Percentiles rank a stretch among this genome's conserved stretches.
Evolutionary conservation across 2,797 vertebrate genomes (phyloP).

Genomic region (Mus caroli): DNA sequence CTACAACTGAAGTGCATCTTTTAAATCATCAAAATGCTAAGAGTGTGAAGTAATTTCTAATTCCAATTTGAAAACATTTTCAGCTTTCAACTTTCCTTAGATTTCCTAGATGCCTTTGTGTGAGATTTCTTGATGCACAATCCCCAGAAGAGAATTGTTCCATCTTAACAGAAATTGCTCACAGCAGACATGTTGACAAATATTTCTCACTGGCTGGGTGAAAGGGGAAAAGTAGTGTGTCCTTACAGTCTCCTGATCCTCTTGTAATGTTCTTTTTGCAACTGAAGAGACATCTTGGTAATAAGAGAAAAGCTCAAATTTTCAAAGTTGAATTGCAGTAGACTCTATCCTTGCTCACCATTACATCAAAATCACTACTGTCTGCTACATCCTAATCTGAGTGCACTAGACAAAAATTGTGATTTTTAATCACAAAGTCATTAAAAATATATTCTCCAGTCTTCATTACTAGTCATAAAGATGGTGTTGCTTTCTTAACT

Average conservation of each 20-base stretch:
- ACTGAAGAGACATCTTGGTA: constrained; percentile 52
- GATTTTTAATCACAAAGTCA: constrained; percentile 54
- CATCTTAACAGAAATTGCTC: constrained; percentile 60
- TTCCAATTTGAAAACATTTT: constrained; percentile 50
- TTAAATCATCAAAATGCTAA: constrained; percentile 48
- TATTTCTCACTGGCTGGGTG: constrained; percentile 35
- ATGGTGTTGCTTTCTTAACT: constrained; percentile 58
- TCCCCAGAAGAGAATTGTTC: constrained; percentile 58
- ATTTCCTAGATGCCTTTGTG: constrained; percentile 54
- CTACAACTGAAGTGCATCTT: background rate
- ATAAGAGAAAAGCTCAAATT: constrained; percentile 47
- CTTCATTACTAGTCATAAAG: constrained; percentile 59
- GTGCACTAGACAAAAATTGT: constrained; percentile 42
- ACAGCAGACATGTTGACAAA: constrained; percentile 39
- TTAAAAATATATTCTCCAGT: constrained; percentile 63
- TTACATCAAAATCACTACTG: constrained; percentile 3
- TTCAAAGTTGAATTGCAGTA: constrained; percentile 54
- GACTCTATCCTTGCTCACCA: constrained; percentile 17
- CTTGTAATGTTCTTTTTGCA: constrained; percentile 28
- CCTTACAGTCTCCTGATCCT: background rate
- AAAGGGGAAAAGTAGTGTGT: constrained; percentile 1
- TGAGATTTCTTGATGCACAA: constrained; percentile 59
- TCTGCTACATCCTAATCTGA: background rate
- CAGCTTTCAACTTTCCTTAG: constrained; percentile 62
- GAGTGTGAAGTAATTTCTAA: constrained; percentile 42